These are phyloP conservation scores for Nasonovia ribisnigri DNA, from an alignment of 2,888 invertebrate genomes.

Conservation along the genomic window DNA sequence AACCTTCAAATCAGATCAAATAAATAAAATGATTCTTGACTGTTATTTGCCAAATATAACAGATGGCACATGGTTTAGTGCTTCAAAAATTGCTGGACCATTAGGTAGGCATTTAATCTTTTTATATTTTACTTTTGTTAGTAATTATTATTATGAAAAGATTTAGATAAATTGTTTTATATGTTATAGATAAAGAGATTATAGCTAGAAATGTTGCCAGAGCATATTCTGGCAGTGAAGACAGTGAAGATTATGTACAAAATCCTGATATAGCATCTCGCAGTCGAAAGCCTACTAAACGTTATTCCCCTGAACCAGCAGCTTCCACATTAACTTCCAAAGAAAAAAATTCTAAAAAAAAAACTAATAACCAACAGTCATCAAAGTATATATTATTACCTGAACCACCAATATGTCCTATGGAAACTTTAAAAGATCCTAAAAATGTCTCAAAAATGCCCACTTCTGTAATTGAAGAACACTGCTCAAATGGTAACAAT, in stretches of 20 bases:
- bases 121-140: background rate
- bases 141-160: background rate
- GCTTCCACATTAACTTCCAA: no score
- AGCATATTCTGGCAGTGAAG: background rate
- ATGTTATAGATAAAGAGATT: background rate
- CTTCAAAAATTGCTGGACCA: background rate
- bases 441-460: background rate
- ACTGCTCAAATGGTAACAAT: background rate
- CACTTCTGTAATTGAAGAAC: background rate
- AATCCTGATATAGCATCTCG: background rate
- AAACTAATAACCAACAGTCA: background rate
- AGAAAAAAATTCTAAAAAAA: conserved; percentile 13
- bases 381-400: background rate
- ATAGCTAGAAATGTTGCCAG: background rate
- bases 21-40: background rate
- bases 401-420: background rate
- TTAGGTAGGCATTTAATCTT: background rate
- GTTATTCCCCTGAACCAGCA: background rate
- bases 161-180: background rate
- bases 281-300: background rate
- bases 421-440: background rate
- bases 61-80: background rate
- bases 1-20: background rate
- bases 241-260: background rate
- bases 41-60: background rate